phyloP scores from a whole-genome alignment of 2,113 vertebrate genomes.

The Canis aureus region DNA sequence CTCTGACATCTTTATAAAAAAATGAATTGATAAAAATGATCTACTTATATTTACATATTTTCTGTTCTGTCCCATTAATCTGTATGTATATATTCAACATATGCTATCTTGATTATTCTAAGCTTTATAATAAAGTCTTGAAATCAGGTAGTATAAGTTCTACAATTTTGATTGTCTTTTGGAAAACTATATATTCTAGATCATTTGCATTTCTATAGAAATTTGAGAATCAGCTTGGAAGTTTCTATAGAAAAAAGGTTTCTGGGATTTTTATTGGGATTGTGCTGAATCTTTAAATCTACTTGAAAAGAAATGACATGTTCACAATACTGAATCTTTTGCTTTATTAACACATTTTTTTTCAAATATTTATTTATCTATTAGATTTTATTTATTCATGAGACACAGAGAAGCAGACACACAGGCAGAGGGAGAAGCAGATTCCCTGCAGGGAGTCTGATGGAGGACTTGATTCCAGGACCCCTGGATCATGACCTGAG shows the following conservation, averaged over 20 bases:
- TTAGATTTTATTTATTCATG: too few species aligned
- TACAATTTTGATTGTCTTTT: background rate
- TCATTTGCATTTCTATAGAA: constrained; percentile 22
- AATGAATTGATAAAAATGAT: background rate
- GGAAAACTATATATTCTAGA: background rate
- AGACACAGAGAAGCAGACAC: too few species aligned
- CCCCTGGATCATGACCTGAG: too few species aligned
- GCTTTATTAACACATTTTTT: background rate
- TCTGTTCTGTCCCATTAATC: background rate
- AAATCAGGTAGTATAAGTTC: background rate
- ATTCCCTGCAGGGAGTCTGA: too few species aligned
- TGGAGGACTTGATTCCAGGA: too few species aligned
- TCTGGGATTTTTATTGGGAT: background rate
- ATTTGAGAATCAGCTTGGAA: background rate
- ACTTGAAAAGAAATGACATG: background rate
- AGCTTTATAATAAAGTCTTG: constrained; percentile 1
- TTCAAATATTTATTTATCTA: too few species aligned
- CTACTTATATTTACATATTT: background rate
- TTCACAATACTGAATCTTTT: background rate
- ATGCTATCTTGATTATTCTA: background rate
- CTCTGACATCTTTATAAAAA: background rate
- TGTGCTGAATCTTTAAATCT: background rate
- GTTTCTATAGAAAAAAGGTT: background rate
- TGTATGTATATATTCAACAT: background rate
- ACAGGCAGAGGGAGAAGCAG: too few species aligned